Evolutionary conservation across 2,113 vertebrate species (phyloP).

Genomic region (Turdus rufiventris): DNA sequence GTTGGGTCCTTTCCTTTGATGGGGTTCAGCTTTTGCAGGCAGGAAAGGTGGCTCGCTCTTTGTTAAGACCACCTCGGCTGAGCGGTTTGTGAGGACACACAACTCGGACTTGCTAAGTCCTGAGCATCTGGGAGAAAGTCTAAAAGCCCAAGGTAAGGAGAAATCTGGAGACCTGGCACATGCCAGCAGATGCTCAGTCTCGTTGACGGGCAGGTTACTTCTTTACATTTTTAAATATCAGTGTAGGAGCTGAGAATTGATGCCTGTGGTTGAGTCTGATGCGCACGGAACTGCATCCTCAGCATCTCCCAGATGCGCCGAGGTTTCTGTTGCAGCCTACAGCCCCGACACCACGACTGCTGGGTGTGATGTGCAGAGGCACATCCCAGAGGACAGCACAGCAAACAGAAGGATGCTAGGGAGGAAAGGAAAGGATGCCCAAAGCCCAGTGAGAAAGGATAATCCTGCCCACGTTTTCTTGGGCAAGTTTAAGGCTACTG

Average conservation of each 20-base stretch:
- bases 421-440: background rate
- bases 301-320: background rate
- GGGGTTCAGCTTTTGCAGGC: background rate
- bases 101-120: background rate
- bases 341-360: background rate
- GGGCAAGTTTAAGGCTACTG: background rate
- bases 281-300: background rate
- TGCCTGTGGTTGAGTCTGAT: background rate
- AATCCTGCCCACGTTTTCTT: background rate
- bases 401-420: background rate
- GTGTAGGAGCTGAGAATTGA: background rate
- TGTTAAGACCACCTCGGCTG: background rate
- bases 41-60: background rate
- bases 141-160: background rate
- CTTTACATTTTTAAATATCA: background rate
- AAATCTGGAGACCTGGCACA: background rate
- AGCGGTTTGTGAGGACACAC: background rate
- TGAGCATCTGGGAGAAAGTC: background rate
- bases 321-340: background rate
- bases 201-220: background rate
- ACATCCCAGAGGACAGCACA: background rate
- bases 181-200: background rate
- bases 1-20: conserved; percentile 28
- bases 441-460: background rate
- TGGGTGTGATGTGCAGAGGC: background rate